phyloP scores from a whole-genome alignment of 2,888 invertebrate genomes.

The Abrostola tripartita region DNA sequence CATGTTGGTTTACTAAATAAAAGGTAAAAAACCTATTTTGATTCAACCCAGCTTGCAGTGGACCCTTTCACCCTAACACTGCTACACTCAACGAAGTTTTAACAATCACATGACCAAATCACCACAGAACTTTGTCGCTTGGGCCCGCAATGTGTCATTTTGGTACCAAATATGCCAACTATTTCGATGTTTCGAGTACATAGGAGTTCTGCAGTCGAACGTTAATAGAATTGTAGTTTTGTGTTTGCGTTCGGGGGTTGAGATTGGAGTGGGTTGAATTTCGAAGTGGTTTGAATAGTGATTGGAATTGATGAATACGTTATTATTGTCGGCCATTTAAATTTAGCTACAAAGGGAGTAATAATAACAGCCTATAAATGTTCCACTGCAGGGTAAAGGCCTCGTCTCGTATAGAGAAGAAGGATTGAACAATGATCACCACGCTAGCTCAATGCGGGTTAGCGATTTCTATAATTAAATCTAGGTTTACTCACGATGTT shows the following conservation, averaged over 20 bases:
- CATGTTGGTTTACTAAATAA: conserved; percentile 6
- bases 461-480: too few species aligned
- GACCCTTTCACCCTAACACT: conserved; percentile 25
- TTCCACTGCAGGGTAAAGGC: too few species aligned
- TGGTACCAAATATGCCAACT: conserved; percentile 61
- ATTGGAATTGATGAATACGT: too few species aligned
- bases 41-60: conserved; percentile 5
- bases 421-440: too few species aligned
- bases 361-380: too few species aligned
- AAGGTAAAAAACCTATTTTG: conserved; percentile 7
- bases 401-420: too few species aligned
- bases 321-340: too few species aligned
- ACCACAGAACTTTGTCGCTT: conserved; percentile 67
- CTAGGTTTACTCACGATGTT: too few species aligned
- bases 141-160: conserved; percentile 68
- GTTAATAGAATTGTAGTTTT: conserved; percentile 31
- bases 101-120: conserved; percentile 68
- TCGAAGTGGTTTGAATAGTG: too few species aligned
- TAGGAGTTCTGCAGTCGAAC: conserved; percentile 23
- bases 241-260: conserved; percentile 20
- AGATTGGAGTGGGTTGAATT: conserved; percentile 9
- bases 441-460: too few species aligned
- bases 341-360: too few species aligned
- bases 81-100: conserved; percentile 68
- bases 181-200: conserved; percentile 28